phyloP scores from a whole-genome alignment of 2,888 invertebrate species.

The Hyppa rectilinea region DNA sequence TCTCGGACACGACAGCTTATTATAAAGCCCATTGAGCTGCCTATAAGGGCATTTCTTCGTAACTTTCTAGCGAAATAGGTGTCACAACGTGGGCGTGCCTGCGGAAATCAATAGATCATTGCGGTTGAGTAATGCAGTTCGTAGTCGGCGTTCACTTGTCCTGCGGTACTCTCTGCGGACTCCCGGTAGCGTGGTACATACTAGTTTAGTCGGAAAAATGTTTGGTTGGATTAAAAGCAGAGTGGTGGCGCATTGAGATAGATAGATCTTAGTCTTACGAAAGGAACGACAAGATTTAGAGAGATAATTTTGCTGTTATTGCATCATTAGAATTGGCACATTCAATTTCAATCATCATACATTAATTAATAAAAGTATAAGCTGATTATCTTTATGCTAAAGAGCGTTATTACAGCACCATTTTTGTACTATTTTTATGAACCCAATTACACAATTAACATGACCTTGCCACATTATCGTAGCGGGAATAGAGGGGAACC shows the following conservation, averaged over 20 bases:
- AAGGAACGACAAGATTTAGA: no score
- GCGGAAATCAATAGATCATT: conserved; percentile 64
- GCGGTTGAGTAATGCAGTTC: conserved; percentile 55
- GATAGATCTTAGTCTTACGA: not conserved
- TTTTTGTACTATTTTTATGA: no score
- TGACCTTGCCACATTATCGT: no score
- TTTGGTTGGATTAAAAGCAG: conserved; percentile 1
- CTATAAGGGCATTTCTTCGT: conserved; percentile 44
- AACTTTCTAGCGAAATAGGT: conserved; percentile 53
- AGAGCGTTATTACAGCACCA: no score
- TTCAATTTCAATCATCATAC: no score
- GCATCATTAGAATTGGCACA: no score
- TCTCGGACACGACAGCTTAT: conserved; percentile 16
- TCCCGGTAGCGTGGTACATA: not conserved
- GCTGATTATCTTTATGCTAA: no score
- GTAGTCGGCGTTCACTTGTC: conserved; percentile 43
- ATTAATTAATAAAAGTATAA: no score
- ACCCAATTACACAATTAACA: no score
- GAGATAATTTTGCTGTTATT: no score
- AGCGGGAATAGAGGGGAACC: no score
- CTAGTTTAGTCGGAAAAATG: not conserved
- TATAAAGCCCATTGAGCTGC: conserved; percentile 32
- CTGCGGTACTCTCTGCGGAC: conserved; percentile 26
- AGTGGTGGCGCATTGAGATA: not conserved
- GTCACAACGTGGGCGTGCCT: conserved; percentile 45